Conservation (phyloP, 1,140 invertebrate species). For the Papilio xuthus region DNA sequence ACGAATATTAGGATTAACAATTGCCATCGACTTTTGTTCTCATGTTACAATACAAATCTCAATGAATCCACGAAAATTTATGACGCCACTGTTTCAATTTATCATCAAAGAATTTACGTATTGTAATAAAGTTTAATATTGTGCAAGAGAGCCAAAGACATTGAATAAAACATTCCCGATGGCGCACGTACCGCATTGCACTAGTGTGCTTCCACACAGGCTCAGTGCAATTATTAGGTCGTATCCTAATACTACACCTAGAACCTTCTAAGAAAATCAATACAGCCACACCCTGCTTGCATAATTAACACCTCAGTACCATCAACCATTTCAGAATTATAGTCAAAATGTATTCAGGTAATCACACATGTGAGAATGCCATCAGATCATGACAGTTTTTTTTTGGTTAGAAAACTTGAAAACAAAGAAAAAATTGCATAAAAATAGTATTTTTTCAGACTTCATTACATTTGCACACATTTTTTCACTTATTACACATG, state of each 20-base stretch:
- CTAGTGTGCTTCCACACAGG: conserved; percentile 55
- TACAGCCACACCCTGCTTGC: conserved; percentile 81
- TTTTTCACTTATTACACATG: conserved; percentile 20
- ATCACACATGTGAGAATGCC: conserved; percentile 71
- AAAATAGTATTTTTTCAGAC: conserved; percentile 54
- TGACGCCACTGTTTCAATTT: conserved; percentile 14
- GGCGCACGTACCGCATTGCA: conserved; percentile 52
- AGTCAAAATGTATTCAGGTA: conserved; percentile 60
- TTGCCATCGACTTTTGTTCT: conserved; percentile 14
- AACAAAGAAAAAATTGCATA: conserved; percentile 77
- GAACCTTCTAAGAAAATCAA: conserved; percentile 81
- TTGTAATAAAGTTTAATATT: conserved; percentile 1
- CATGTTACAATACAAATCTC: conserved; percentile 17
- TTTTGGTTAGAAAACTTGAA: conserved; percentile 79
- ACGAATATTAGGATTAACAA: conserved; percentile 27
- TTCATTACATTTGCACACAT: conserved; percentile 11
- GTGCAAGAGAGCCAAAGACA: conserved; percentile 17
- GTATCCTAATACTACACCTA: conserved; percentile 74
- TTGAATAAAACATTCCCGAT: conserved; percentile 42
- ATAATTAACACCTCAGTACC: conserved; percentile 68
- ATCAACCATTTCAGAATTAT: conserved; percentile 48
- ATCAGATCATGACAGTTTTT: conserved; percentile 75
- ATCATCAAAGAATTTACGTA: not conserved
- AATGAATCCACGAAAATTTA: conserved; percentile 33
- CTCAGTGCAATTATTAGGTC: conserved; percentile 72